Evolutionary conservation across 2,888 invertebrate genomes (phyloP), one percentile per base, ranked within the genome.

Genomic region (Melanargia galathea): DNA sequence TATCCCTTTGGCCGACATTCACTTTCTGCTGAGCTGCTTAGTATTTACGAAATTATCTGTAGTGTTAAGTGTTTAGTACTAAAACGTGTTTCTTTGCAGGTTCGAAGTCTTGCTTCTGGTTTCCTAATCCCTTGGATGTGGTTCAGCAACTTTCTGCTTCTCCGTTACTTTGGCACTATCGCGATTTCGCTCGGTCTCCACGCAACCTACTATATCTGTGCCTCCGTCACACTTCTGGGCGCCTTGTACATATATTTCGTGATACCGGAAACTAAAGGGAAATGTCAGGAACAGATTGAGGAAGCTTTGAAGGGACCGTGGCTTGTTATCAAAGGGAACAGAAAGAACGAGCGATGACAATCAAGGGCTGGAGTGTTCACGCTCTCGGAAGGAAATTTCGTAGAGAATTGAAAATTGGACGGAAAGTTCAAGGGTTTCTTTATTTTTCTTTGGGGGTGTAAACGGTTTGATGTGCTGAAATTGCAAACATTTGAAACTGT

Each of bases 51-150:
- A n/a, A n/a, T n/a, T n/a, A n/a, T n/a, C n/a, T n/a, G 24, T 26
- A 26, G 24, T 26, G 24, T 4, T 26, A n/a, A n/a, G n/a, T n/a
- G n/a, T n/a, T 26, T 26, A 30, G 6, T 30, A 30, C 0, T 30
- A 30, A 7, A 1, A 6, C 4, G 4, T 30, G 30, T n/a, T n/a
- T n/a, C 43, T 33, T 65, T 67, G 40, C 75, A 91, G 91, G 86
- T 89, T 1, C 81, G 91, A 55, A 84, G 88, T 58, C 77, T 91
- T 5, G 90, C 90, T 0, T 90, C 91, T 33, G 88, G 91, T 54
- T 75, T 91, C 22, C 79, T 91, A 16, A 86, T 90, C 71, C 85
- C 89, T 30, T 91, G 89, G 87, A 89, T 84, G 80, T 91, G 91
- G 91, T 77, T 90, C 0, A 87, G 84, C 73, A 89, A 79, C 68